A percentile compares a stretch with the other conserved stretches of the same genome.
Conservation (phyloP, 1,140 invertebrate genomes). For the Bombus confusus region DNA sequence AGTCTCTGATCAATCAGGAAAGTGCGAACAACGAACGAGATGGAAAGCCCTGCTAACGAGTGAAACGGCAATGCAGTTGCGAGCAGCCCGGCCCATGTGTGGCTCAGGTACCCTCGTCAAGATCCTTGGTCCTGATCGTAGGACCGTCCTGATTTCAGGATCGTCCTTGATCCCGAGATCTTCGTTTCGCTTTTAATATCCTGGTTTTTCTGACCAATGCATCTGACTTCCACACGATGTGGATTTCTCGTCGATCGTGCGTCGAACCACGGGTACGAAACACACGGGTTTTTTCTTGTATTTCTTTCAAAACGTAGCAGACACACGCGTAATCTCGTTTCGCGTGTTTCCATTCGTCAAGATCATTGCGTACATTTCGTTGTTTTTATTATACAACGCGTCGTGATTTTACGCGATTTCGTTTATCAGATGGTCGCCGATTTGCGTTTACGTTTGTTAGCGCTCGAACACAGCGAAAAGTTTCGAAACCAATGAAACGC, state of each 20-base stretch:
- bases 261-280: background rate
- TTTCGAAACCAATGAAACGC: slow-evolving; percentile 46
- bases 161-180: slow-evolving; percentile 64
- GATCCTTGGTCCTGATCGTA: slow-evolving; percentile 63
- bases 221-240: slow-evolving; percentile 54
- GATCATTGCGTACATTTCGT: background rate
- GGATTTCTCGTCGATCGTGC: slow-evolving; percentile 59
- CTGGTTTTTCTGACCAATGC: slow-evolving; percentile 61
- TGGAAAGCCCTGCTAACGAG: slow-evolving; percentile 81
- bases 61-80: slow-evolving; percentile 81
- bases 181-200: slow-evolving; percentile 65
- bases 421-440: background rate
- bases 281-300: background rate
- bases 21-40: slow-evolving; percentile 78
- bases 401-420: background rate
- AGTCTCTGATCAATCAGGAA: slow-evolving; percentile 79
- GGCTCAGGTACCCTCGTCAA: slow-evolving; percentile 81
- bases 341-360: background rate
- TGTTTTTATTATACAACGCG: background rate
- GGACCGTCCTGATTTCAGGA: slow-evolving; percentile 53
- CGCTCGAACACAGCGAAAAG: background rate
- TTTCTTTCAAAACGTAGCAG: background rate
- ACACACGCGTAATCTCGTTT: no score
- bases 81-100: slow-evolving; percentile 81
- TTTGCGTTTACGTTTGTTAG: no score